Evolutionary conservation across 1,140 invertebrate species (phyloP).

Genomic region (Trissolcus basalis): DNA sequence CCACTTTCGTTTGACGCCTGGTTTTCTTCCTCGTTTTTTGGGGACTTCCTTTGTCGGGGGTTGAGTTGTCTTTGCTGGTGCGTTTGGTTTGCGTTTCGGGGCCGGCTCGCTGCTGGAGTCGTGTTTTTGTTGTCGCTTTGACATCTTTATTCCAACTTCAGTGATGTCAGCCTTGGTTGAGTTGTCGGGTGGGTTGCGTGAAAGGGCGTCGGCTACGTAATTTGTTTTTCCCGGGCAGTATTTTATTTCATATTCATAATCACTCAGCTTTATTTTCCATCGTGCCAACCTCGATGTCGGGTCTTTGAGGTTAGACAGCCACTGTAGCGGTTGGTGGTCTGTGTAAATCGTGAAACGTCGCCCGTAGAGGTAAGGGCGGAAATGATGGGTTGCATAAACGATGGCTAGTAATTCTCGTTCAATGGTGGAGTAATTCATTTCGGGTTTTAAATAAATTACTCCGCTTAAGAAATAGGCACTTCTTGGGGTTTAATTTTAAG

Average conservation of each 20-base stretch:
- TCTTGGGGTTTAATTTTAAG: not conserved
- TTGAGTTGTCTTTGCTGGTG: no score
- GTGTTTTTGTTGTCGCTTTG: no score
- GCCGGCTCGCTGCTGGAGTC: no score
- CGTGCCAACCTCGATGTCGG: not conserved
- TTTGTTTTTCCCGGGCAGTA: not conserved
- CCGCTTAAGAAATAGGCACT: not conserved
- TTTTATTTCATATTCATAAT: not conserved
- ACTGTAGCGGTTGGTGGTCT: not conserved
- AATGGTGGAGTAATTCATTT: not conserved
- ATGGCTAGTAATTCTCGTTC: not conserved
- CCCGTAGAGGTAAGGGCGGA: not conserved
- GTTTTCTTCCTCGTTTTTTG: no score
- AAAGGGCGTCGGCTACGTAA: not conserved
- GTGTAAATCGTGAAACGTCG: not conserved
- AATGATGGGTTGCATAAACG: not conserved
- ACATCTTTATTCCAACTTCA: no score
- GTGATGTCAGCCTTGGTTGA: no score
- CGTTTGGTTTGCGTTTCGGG: no score
- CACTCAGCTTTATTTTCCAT: not conserved
- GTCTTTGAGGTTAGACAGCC: not conserved
- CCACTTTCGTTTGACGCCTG: no score
- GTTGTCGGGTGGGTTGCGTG: not conserved
- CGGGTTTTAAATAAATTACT: slow-evolving; percentile 5
- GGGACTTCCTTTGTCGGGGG: no score